Evolutionary conservation across 2,113 vertebrate genomes (phyloP), one percentile per base, ranked within the genome.

Genomic region (Microcebus ravelobensis): DNA sequence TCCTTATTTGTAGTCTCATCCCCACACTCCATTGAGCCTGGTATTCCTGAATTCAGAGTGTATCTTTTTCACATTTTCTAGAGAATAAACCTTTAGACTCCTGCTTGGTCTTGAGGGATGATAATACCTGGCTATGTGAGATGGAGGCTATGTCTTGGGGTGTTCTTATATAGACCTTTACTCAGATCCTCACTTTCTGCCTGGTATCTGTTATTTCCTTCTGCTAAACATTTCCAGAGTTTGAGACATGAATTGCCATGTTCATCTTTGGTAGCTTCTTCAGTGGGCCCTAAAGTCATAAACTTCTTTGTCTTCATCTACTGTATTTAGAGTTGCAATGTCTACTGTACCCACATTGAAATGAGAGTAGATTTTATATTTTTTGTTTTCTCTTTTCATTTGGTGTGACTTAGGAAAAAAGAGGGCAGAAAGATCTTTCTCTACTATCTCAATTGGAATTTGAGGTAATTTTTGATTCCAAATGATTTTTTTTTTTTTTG

Each of bases 381-480:
- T 93, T 6, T 91, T 94, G 17, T 68, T 76, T 74, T 88, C 9
- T 68, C 57, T 88, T 34, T 61, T 55, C 15, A 6, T 31, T 93
- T 84, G 61, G 6, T 91, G 29, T 91, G 67, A 67, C 7, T 90
- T 90, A 77, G 85, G 48, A 86, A 74, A 94, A 63, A 88, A 82
- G 36, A 18, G 21, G 14, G 18, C 42, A 70, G 13, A 73, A 83
- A 79, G 42, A 65, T 76, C 65, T 96, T 88, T 96, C 52, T 90
- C 17, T 65, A 55, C 7, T 87, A 11, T 76, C 21, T 90, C 85
- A 81, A 13, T 61, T 92, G 82, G 42, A 90, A 87, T 92, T 87
- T 61, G 45, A 90, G 81, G 31, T 96, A 68, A 87, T 45, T 70
- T 91, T 96, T 94, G 4, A 79, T 29, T 77, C 71, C 42, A 70